Percentiles rank a stretch among this genome's conserved stretches.
Conservation (phyloP, 2,888 invertebrate genomes). For the Parnassius apollo region DNA sequence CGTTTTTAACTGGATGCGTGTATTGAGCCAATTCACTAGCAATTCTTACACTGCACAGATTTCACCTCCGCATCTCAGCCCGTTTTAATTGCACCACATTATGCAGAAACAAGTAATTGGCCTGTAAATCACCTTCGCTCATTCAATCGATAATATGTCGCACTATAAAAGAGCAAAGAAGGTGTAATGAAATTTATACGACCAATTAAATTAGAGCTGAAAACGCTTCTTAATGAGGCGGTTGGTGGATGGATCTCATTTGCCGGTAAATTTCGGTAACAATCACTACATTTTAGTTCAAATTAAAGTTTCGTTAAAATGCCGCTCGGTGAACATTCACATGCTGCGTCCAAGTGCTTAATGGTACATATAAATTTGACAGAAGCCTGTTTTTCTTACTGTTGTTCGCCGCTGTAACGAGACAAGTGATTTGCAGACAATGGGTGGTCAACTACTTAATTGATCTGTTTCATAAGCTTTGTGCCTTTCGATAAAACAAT, state of each 20-base stretch:
- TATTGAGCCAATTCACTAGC: slow-evolving; percentile 59
- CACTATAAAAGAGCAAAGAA: slow-evolving; percentile 41
- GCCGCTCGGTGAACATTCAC: slow-evolving; percentile 45
- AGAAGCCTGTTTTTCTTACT: slow-evolving; percentile 50
- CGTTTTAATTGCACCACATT: slow-evolving; percentile 53
- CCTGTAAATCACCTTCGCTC: slow-evolving; percentile 43
- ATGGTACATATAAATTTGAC: slow-evolving; percentile 67
- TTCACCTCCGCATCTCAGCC: slow-evolving; percentile 49
- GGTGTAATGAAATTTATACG: slow-evolving; percentile 54
- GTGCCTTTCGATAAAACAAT: slow-evolving; percentile 25
- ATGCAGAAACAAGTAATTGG: slow-evolving; percentile 41
- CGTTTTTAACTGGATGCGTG: slow-evolving; percentile 66
- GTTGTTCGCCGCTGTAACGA: slow-evolving; percentile 54
- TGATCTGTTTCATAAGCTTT: slow-evolving; percentile 52
- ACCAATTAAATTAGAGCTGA: slow-evolving; percentile 68
- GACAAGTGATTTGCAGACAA: slow-evolving; percentile 66
- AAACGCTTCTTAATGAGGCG: slow-evolving; percentile 58
- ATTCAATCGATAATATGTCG: slow-evolving; percentile 42
- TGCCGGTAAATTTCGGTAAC: slow-evolving; percentile 47
- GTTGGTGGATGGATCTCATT: slow-evolving; percentile 51
- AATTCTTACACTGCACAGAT: slow-evolving; percentile 55
- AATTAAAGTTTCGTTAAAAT: slow-evolving; percentile 73
- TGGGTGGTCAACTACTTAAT: slow-evolving; percentile 58
- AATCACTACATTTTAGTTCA: slow-evolving; percentile 53
- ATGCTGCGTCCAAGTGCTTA: slow-evolving; percentile 51